Evolutionary conservation across 2,888 invertebrate species (phyloP).

Genomic region (Chorisops tibialis): DNA sequence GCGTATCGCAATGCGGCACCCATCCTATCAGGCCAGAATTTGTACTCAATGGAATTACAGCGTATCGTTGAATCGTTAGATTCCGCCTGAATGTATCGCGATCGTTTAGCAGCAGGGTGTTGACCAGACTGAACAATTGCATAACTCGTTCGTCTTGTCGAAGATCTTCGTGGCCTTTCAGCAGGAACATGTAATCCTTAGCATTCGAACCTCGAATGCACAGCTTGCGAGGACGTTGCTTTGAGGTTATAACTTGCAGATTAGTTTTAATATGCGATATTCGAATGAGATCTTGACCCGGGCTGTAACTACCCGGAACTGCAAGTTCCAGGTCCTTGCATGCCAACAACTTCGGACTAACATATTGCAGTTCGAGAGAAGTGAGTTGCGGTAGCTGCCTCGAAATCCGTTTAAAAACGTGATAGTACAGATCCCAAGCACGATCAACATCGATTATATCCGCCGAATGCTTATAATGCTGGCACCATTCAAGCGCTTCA

Average conservation of each 20-base stretch:
- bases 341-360: conserved; percentile 84
- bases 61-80: conserved; percentile 83
- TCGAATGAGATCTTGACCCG: conserved; percentile 82
- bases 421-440: conserved; percentile 99
- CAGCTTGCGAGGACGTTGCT: conserved; percentile 94
- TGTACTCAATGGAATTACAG: conserved; percentile 96
- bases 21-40: conserved; percentile 98
- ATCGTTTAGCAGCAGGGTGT: conserved; percentile 90
- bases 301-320: conserved; percentile 96
- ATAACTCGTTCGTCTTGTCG: conserved; percentile 98
- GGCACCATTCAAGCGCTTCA: conserved; percentile 95
- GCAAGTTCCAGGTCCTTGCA: conserved; percentile 93
- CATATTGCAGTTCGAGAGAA: conserved; percentile 89
- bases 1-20: conserved; percentile 98
- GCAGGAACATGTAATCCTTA: conserved; percentile 94
- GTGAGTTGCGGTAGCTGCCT: conserved; percentile 90
- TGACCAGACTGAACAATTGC: conserved; percentile 96
- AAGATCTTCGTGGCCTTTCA: conserved; percentile 98
- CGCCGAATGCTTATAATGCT: conserved; percentile 79
- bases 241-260: conserved; percentile 94
- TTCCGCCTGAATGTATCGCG: conserved; percentile 80
- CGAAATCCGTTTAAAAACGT: conserved; percentile 94
- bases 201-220: conserved; percentile 94
- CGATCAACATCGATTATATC: conserved; percentile 91
- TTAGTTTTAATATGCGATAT: conserved; percentile 89